Percentiles rank a stretch among this genome's conserved stretches.
phyloP scores from a whole-genome alignment of 2,113 vertebrate genomes.

The Chauna torquata region DNA sequence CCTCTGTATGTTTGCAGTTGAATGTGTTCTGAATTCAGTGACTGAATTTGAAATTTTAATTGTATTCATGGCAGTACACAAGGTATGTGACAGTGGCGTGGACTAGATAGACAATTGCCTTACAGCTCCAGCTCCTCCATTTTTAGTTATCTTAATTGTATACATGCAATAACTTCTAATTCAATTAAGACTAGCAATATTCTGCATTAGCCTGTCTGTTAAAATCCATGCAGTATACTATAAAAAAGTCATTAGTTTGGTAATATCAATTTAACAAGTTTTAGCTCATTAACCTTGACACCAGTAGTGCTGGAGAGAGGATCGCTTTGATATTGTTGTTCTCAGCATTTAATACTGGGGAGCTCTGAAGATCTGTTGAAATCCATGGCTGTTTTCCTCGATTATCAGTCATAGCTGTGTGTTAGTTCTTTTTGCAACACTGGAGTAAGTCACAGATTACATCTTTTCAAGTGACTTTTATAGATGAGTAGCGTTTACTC shows the following conservation, averaged over 20 bases:
- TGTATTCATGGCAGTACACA: background rate
- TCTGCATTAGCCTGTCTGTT: constrained; percentile 45
- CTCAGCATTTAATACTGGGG: background rate
- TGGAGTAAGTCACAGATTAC: background rate
- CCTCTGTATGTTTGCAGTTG: background rate
- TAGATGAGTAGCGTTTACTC: background rate
- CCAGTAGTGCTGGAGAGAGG: constrained; percentile 34
- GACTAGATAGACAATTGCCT: background rate
- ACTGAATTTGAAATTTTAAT: background rate
- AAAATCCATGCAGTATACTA: constrained; percentile 51
- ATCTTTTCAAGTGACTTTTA: background rate
- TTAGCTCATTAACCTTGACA: constrained; percentile 70
- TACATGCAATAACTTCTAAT: constrained; percentile 57
- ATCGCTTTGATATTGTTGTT: constrained; percentile 38
- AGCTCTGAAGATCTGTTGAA: constrained; percentile 7
- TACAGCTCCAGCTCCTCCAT: constrained; percentile 4
- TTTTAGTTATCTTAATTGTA: constrained; percentile 37
- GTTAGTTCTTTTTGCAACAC: background rate
- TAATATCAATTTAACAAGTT: constrained; percentile 68
- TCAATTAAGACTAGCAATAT: constrained; percentile 49
- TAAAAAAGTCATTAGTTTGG: constrained; percentile 61
- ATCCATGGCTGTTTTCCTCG: background rate
- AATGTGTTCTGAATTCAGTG: background rate
- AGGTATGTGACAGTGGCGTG: background rate
- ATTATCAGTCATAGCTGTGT: background rate